phyloP scores from a whole-genome alignment of 1,140 invertebrate species.

The Panagrolaimus sp. region DNA sequence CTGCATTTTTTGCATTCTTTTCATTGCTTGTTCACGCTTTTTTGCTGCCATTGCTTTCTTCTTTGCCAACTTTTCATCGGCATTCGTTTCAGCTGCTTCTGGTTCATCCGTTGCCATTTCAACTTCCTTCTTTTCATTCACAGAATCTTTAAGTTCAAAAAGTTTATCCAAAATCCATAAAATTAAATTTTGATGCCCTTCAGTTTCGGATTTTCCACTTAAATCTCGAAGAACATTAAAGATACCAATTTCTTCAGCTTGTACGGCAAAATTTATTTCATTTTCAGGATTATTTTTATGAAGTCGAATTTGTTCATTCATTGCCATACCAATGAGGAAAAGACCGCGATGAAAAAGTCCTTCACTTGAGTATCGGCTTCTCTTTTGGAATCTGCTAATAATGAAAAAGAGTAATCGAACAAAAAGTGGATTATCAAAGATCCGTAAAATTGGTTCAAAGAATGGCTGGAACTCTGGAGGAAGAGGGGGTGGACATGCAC shows the following conservation, averaged over 20 bases:
- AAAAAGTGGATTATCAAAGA: constrained; percentile 85
- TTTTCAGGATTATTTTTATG: constrained; percentile 1
- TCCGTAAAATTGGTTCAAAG: constrained; percentile 74
- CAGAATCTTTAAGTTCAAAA: constrained; percentile 11
- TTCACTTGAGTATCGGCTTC: constrained; percentile 51
- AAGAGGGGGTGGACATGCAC: constrained; percentile 76
- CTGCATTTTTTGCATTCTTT: constrained; percentile 84
- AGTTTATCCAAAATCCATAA: constrained; percentile 70
- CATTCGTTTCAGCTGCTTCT: not conserved
- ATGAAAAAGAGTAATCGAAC: constrained; percentile 62
- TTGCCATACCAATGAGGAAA: constrained; percentile 76
- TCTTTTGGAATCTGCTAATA: constrained; percentile 39
- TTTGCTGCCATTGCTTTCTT: constrained; percentile 23
- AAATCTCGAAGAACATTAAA: constrained; percentile 71
- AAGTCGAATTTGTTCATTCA: constrained; percentile 75
- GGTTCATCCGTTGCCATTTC: not conserved
- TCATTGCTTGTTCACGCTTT: constrained; percentile 65
- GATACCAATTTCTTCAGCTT: constrained; percentile 70
- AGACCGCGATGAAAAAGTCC: constrained; percentile 63
- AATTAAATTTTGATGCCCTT: constrained; percentile 76
- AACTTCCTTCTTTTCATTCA: not conserved
- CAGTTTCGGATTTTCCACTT: constrained; percentile 68
- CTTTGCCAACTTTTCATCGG: constrained; percentile 12
- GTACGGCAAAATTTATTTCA: constrained; percentile 70
- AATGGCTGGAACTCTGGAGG: constrained; percentile 72